Evolutionary conservation across 1,140 invertebrate genomes (phyloP).

Genomic region (Epicauta chinensis): DNA sequence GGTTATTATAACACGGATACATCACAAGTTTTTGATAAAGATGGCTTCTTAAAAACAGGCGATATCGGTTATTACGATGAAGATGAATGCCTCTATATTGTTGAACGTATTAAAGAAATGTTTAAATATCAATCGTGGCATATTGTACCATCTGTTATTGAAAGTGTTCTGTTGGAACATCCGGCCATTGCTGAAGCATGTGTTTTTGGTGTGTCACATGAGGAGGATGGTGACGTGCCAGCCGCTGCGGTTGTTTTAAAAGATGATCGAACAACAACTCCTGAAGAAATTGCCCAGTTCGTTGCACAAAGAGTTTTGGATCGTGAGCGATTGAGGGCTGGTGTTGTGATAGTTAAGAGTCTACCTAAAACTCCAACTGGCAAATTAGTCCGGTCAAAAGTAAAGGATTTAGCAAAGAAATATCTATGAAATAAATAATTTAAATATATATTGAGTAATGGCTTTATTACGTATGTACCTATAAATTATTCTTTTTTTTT

Average conservation of each 20-base stretch:
- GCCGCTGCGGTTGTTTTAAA: conserved; percentile 4
- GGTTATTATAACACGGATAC: too few relatives aligned
- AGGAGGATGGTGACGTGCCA: conserved; percentile 8
- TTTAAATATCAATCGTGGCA: too few relatives aligned
- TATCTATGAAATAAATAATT: too few relatives aligned
- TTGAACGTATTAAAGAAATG: too few relatives aligned
- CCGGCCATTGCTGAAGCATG: conserved; percentile 43
- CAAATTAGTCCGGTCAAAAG: conserved; percentile 1
- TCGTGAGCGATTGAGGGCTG: conserved; percentile 3
- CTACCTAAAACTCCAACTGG: conserved; percentile 7
- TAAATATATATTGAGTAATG: too few relatives aligned
- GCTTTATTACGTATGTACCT: too few relatives aligned
- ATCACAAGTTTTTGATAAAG: too few relatives aligned
- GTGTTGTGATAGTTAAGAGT: neutral
- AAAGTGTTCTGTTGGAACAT: too few relatives aligned
- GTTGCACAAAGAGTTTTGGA: neutral
- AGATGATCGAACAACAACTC: neutral
- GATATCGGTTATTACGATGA: conserved; percentile 62
- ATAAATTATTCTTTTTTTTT: too few relatives aligned
- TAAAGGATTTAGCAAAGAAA: too few relatives aligned
- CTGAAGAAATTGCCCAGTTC: conserved; percentile 7
- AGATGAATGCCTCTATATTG: conserved; percentile 55
- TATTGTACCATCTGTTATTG: too few relatives aligned
- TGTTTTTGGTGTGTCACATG: conserved; percentile 1
- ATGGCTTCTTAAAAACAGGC: conserved; percentile 59